Percentiles rank a stretch among this genome's conserved stretches.
Evolutionary conservation across 1,140 invertebrate species (phyloP).

Genomic region (Ruditapes philippinarum): DNA sequence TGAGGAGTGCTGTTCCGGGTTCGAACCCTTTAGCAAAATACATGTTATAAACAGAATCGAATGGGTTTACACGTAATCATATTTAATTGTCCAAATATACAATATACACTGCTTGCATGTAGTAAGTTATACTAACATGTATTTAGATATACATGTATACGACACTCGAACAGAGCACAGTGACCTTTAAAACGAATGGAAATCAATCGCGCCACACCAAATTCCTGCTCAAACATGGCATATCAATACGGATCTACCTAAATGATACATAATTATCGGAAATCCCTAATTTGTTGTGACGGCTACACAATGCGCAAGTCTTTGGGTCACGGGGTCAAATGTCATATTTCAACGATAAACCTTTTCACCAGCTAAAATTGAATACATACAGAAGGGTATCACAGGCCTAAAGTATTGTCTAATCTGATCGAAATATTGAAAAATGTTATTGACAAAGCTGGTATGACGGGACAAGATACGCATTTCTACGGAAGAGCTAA

Average conservation of each 20-base stretch:
- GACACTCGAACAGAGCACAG: too few relatives aligned
- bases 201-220: background rate
- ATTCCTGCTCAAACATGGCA: background rate
- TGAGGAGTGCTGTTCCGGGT: too few relatives aligned
- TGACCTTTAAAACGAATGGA: too few relatives aligned
- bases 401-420: conserved; percentile 5
- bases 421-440: conserved; percentile 15
- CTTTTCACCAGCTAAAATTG: conserved; percentile 33
- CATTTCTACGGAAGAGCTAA: conserved; percentile 18
- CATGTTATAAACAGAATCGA: too few relatives aligned
- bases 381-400: background rate
- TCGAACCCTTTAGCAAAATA: too few relatives aligned
- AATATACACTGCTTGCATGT: too few relatives aligned
- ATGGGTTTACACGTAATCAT: too few relatives aligned
- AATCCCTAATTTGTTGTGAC: conserved; percentile 56
- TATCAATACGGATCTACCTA: background rate
- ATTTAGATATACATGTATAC: too few relatives aligned
- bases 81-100: too few relatives aligned
- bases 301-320: conserved; percentile 40
- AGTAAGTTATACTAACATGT: too few relatives aligned
- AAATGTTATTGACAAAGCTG: conserved; percentile 4
- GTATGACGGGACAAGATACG: conserved; percentile 33
- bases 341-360: conserved; percentile 56
- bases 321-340: conserved; percentile 54
- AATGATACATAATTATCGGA: conserved; percentile 55